Conservation (phyloP, 2,797 vertebrate species). For the Hoplostethus mediterraneus region DNA sequence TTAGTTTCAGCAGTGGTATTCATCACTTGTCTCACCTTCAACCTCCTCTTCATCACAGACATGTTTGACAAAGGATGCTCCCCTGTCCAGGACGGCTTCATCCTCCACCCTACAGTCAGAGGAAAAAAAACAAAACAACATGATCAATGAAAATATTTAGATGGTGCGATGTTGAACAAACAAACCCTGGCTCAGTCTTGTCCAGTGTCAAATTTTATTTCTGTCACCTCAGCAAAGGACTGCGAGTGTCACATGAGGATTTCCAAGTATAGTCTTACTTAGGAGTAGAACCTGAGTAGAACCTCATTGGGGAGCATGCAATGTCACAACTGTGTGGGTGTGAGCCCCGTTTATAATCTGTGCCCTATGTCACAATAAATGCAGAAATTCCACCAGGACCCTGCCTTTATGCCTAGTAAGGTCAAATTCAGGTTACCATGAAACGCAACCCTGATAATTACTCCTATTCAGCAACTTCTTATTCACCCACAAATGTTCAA, state of each 20-base stretch:
- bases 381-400: not conserved
- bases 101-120: slow-evolving; percentile 91
- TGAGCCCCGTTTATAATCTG: not conserved
- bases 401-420: not conserved
- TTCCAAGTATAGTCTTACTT: too few species aligned
- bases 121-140: not conserved
- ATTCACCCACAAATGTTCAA: slow-evolving; percentile 1
- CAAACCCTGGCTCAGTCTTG: not conserved
- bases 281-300: not conserved
- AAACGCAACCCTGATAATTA: slow-evolving; percentile 16
- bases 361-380: not conserved
- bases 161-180: not conserved
- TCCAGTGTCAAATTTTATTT: not conserved
- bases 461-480: not conserved
- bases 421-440: not conserved
- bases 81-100: slow-evolving; percentile 97
- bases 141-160: not conserved
- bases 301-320: not conserved
- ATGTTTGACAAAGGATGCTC: slow-evolving; percentile 96
- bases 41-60: slow-evolving; percentile 97
- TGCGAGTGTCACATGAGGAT: too few species aligned
- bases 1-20: not conserved
- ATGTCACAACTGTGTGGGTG: not conserved
- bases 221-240: not conserved
- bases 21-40: slow-evolving; percentile 88